A percentile compares a stretch with the other conserved stretches of the same genome.
phyloP scores from a whole-genome alignment of 2,113 vertebrate genomes.

The Nicator chloris region DNA sequence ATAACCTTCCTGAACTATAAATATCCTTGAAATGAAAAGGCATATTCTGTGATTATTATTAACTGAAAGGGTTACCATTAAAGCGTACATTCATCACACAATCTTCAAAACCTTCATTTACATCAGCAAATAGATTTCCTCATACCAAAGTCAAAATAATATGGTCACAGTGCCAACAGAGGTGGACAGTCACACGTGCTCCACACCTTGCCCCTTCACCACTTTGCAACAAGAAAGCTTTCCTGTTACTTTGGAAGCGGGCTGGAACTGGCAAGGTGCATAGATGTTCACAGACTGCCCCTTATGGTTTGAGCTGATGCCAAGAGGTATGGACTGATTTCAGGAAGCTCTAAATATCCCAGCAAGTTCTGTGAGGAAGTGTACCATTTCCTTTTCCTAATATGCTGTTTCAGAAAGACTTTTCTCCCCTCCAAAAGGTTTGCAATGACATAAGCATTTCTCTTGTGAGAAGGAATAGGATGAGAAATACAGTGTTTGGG shows the following conservation, averaged over 20 bases:
- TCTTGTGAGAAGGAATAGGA: not conserved
- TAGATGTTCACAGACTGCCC: not conserved
- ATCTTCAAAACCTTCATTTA: not conserved
- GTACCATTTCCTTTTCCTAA: not conserved
- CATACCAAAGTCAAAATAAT: not conserved
- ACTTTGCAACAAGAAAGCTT: not conserved
- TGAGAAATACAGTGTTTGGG: not conserved
- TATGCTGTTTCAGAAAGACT: not conserved
- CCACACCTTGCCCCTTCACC: not conserved
- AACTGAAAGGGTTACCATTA: not conserved
- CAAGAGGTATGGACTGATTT: not conserved
- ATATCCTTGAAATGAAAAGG: not conserved
- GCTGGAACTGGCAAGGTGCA: not conserved
- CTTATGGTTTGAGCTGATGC: not conserved
- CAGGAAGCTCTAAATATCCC: not conserved
- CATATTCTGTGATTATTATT: not conserved
- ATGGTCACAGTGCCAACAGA: not conserved
- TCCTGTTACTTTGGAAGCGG: not conserved
- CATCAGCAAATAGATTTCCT: not conserved
- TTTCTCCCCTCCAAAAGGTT: not conserved
- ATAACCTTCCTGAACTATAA: not conserved
- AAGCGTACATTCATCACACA: not conserved
- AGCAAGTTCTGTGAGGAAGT: not conserved
- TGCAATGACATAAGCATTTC: not conserved
- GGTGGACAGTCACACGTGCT: accelerated